These are phyloP conservation scores for Parauchenoglanis ngamensis DNA, from an alignment of 2,797 vertebrate species.

Conservation along the genomic window DNA sequence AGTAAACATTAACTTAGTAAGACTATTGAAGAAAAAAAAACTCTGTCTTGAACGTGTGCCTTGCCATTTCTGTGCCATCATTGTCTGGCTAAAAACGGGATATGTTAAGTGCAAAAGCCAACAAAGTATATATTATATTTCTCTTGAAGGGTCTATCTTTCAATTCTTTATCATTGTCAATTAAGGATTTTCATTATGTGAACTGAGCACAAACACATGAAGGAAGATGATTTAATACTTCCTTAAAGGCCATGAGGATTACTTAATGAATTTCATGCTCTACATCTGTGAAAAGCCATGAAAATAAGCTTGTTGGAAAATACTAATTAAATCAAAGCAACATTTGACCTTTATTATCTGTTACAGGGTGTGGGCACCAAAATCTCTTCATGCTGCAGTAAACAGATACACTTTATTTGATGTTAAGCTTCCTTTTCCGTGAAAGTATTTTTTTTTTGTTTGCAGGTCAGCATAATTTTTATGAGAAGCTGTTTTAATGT, in stretches of 20 bases:
- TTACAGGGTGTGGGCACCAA: background rate
- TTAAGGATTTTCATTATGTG: conserved; percentile 27
- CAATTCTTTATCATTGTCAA: background rate
- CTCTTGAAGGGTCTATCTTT: background rate
- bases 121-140: background rate
- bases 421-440: conserved; percentile 28
- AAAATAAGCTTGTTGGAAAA: conserved; percentile 15
- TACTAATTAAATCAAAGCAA: background rate
- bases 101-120: background rate
- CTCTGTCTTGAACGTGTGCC: background rate
- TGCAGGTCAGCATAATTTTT: conserved; percentile 35
- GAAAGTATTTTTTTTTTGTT: conserved; percentile 45
- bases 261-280: conserved; percentile 33
- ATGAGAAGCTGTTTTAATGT: conserved; percentile 49
- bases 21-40: background rate
- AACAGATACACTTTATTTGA: conserved; percentile 12
- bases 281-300: conserved; percentile 12
- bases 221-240: conserved; percentile 14
- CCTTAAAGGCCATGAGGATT: conserved; percentile 33
- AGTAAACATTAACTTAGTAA: background rate
- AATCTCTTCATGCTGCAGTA: conserved; percentile 17
- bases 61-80: background rate
- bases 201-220: conserved; percentile 24
- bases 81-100: background rate
- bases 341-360: conserved; percentile 5